phyloP scores from a whole-genome alignment of 1,140 invertebrate species.

The Riptortus pedestris region DNA sequence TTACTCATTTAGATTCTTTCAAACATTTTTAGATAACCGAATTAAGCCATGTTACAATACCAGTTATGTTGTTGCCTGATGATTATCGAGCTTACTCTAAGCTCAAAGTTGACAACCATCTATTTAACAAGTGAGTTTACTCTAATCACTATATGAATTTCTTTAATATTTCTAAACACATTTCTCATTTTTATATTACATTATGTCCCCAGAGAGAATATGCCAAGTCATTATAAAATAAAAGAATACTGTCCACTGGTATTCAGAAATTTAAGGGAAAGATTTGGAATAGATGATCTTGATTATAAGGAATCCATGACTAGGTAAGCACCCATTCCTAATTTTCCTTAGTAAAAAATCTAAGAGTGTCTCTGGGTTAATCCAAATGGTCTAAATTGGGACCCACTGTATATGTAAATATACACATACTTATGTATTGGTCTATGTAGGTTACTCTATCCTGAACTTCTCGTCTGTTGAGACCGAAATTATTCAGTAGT shows the following conservation, averaged over 20 bases:
- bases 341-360: no score
- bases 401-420: no score
- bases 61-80: constrained; percentile 96
- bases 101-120: constrained; percentile 97
- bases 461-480: no score
- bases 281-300: constrained; percentile 92
- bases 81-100: constrained; percentile 95
- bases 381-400: no score
- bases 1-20: no score
- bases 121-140: constrained; percentile 91
- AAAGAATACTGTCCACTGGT: constrained; percentile 99
- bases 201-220: constrained; percentile 77
- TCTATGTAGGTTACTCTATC: no score
- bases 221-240: constrained; percentile 99
- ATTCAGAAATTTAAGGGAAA: constrained; percentile 92
- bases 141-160: neutral
- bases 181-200: constrained; percentile 5
- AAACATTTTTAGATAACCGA: constrained; percentile 85
- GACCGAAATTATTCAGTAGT: no score
- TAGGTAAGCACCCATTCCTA: no score
- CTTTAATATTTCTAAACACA: no score
- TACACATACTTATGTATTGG: no score
- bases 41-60: constrained; percentile 94
- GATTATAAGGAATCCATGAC: constrained; percentile 83
- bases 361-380: no score